These are phyloP conservation scores for Fragum whitleyi DNA, from an alignment of 2,888 invertebrate genomes.

Conservation along the genomic window DNA sequence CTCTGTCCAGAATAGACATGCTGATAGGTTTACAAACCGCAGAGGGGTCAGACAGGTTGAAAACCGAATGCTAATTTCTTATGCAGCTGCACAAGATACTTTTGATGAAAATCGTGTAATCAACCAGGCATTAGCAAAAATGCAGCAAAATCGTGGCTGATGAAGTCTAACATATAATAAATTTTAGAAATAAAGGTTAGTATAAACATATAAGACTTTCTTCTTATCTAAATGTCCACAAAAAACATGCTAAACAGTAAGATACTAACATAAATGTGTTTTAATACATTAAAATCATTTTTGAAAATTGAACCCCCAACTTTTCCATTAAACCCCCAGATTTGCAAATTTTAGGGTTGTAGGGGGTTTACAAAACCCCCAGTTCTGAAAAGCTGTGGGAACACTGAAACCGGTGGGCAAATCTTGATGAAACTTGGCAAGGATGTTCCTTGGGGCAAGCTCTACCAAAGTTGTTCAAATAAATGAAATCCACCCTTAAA, in stretches of 20 bases:
- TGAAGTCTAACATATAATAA: neutral
- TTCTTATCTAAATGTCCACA: no score
- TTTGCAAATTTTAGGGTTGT: no score
- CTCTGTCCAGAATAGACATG: conserved; percentile 38
- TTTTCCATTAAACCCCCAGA: no score
- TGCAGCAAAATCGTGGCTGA: neutral
- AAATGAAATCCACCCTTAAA: no score
- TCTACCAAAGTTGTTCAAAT: no score
- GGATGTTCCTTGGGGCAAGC: no score
- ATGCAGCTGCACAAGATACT: neutral
- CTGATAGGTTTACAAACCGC: conserved; percentile 8
- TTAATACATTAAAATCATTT: no score
- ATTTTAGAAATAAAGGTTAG: neutral
- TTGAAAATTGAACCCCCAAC: no score
- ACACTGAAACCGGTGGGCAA: neutral
- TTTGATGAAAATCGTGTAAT: neutral
- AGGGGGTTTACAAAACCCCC: neutral
- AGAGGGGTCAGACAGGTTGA: conserved; percentile 33
- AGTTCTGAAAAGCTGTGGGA: neutral
- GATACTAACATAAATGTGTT: no score
- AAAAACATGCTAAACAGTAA: no score
- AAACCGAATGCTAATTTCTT: conserved; percentile 34
- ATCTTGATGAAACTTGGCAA: no score
- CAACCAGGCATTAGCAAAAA: neutral
- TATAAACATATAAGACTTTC: neutral